These are phyloP conservation scores for Icerya purchasi DNA, from an alignment of 2,888 invertebrate species.

Conservation along the genomic window DNA sequence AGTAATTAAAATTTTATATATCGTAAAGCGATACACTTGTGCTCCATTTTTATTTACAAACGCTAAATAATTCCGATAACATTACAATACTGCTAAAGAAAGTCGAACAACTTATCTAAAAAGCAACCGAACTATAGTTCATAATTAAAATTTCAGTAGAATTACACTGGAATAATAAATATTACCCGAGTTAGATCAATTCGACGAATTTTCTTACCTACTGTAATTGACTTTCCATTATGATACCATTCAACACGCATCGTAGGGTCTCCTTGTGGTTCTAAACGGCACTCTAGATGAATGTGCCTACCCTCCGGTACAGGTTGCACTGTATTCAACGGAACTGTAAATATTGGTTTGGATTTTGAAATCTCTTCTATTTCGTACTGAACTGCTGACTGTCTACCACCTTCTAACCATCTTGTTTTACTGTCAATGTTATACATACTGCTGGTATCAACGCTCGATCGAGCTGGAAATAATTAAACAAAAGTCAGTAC, in stretches of 20 bases:
- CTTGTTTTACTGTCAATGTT: slow-evolving; percentile 69
- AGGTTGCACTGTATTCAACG: slow-evolving; percentile 64
- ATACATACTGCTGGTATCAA: slow-evolving; percentile 80
- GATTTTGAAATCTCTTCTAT: slow-evolving; percentile 84
- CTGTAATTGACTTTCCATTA: slow-evolving; percentile 70
- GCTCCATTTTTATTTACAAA: no score
- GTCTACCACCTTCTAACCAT: slow-evolving; percentile 62
- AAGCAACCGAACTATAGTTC: no score
- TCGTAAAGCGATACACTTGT: no score
- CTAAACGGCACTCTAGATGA: slow-evolving; percentile 73
- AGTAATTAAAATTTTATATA: no score
- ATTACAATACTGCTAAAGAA: no score
- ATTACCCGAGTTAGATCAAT: no score
- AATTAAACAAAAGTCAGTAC: no score
- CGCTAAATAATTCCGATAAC: no score
- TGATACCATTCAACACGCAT: slow-evolving; percentile 93
- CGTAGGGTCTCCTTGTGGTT: slow-evolving; percentile 88
- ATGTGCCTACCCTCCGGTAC: slow-evolving; percentile 73
- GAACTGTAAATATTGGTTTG: slow-evolving; percentile 82
- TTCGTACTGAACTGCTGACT: slow-evolving; percentile 67
- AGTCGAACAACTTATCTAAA: no score
- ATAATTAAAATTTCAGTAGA: no score
- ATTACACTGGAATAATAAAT: no score
- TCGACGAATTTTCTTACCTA: slow-evolving; percentile 42
- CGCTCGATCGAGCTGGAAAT: slow-evolving; percentile 55